These are phyloP conservation scores for Eubasilissa regina DNA, from an alignment of 1,140 invertebrate species.

Conservation along the genomic window DNA sequence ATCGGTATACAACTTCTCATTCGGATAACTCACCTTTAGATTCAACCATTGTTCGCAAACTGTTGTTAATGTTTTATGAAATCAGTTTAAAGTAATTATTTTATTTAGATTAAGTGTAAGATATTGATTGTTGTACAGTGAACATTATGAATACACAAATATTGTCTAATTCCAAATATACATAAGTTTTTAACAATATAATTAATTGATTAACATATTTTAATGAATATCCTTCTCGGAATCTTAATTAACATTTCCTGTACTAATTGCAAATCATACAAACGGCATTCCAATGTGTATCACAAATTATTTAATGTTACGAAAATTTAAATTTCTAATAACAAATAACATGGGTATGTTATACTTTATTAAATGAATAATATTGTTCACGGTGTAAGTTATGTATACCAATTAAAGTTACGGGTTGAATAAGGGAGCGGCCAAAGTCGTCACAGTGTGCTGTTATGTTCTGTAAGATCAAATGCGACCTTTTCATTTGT, in stretches of 20 bases:
- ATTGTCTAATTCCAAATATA: slow-evolving; percentile 55
- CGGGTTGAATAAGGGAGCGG: slow-evolving; percentile 13
- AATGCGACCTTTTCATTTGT: slow-evolving; percentile 13
- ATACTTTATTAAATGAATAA: slow-evolving; percentile 22
- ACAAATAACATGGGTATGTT: slow-evolving; percentile 42
- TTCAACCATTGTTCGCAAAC: slow-evolving; percentile 16
- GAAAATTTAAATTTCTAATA: slow-evolving; percentile 44
- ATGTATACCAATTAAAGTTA: slow-evolving; percentile 57
- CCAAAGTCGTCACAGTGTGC: slow-evolving; percentile 27
- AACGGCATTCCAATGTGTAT: slow-evolving; percentile 50
- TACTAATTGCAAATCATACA: slow-evolving; percentile 54
- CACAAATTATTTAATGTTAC: slow-evolving; percentile 55
- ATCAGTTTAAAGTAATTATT: slow-evolving; percentile 9
- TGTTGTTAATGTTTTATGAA: slow-evolving; percentile 17
- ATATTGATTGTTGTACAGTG: slow-evolving; percentile 57
- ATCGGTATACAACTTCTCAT: background rate
- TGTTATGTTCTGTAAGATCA: slow-evolving; percentile 29
- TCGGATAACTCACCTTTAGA: background rate
- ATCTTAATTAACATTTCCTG: slow-evolving; percentile 55
- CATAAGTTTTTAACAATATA: slow-evolving; percentile 57
- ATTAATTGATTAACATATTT: slow-evolving; percentile 57
- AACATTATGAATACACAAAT: slow-evolving; percentile 51
- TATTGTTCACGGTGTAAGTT: slow-evolving; percentile 40
- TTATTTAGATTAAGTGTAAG: slow-evolving; percentile 49
- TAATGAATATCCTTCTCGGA: slow-evolving; percentile 54